Evolutionary conservation across 2,888 invertebrate genomes (phyloP).

Genomic region (Myopa tessellatipennis): DNA sequence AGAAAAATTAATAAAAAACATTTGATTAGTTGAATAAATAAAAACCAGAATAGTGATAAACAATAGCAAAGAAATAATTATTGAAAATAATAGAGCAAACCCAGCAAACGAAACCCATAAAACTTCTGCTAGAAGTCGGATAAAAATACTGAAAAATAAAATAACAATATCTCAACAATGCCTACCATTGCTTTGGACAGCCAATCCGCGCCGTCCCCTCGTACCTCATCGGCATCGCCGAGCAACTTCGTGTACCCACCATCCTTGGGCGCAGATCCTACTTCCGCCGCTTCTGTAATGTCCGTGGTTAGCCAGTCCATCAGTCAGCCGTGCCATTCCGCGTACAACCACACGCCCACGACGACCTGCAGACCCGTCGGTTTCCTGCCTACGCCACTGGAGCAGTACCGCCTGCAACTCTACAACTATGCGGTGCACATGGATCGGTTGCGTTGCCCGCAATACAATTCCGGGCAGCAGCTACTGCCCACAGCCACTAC

Average conservation of each 20-base stretch:
- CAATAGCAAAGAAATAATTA: too few species aligned
- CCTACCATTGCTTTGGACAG: slow-evolving; percentile 8
- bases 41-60: too few species aligned
- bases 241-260: neutral
- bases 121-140: too few species aligned
- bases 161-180: neutral
- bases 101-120: too few species aligned
- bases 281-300: neutral
- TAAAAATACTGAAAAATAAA: too few species aligned
- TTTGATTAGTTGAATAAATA: too few species aligned
- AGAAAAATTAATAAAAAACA: too few species aligned
- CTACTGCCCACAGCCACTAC: slow-evolving; percentile 48
- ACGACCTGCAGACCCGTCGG: neutral
- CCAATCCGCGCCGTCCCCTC: slow-evolving; percentile 3
- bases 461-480: slow-evolving; percentile 47
- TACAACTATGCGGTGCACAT: slow-evolving; percentile 88
- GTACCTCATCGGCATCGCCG: slow-evolving; percentile 5
- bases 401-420: slow-evolving; percentile 85
- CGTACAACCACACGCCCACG: neutral
- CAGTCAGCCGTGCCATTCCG: neutral
- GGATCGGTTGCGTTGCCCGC: slow-evolving; percentile 76
- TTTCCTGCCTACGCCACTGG: slow-evolving; percentile 58
- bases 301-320: neutral
- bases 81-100: too few species aligned
- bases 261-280: slow-evolving; percentile 35